Conservation (phyloP, 2,797 vertebrate species). For the Tolypeutes matacus region DNA sequence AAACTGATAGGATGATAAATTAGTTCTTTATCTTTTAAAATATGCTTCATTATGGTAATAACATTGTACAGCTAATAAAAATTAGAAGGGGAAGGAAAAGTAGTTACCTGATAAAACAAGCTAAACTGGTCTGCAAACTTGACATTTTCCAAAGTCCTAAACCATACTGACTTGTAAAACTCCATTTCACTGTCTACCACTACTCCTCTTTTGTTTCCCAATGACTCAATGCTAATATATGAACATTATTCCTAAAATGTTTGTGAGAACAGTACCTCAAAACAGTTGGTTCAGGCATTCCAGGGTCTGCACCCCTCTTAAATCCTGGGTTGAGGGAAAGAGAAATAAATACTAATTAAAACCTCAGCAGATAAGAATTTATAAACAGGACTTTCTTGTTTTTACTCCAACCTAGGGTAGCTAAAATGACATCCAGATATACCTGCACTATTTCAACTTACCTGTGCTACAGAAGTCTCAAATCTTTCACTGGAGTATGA, state of each 20-base stretch:
- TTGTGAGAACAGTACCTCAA: constrained; percentile 87
- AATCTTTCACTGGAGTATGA: neutral
- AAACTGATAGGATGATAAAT: neutral
- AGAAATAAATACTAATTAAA: constrained; percentile 69
- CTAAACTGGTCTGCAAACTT: neutral
- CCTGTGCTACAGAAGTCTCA: neutral
- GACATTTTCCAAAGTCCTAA: constrained; percentile 17
- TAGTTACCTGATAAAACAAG: neutral
- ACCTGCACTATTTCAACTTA: neutral
- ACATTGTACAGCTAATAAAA: neutral
- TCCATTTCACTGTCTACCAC: neutral
- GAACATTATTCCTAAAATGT: neutral
- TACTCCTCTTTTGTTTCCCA: neutral
- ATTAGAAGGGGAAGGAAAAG: neutral
- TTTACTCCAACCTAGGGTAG: neutral
- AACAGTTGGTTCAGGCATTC: constrained; percentile 95
- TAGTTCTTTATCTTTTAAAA: neutral
- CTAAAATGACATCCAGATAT: neutral
- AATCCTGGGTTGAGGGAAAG: constrained; percentile 89
- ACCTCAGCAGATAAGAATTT: neutral
- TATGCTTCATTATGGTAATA: neutral
- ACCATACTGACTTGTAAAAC: neutral
- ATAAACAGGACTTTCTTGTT: neutral
- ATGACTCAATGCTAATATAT: neutral
- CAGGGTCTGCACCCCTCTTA: constrained; percentile 96